Base-by-base conservation (phyloP, 1,140 invertebrate species). In the Eupristina koningsbergeri region DNA sequence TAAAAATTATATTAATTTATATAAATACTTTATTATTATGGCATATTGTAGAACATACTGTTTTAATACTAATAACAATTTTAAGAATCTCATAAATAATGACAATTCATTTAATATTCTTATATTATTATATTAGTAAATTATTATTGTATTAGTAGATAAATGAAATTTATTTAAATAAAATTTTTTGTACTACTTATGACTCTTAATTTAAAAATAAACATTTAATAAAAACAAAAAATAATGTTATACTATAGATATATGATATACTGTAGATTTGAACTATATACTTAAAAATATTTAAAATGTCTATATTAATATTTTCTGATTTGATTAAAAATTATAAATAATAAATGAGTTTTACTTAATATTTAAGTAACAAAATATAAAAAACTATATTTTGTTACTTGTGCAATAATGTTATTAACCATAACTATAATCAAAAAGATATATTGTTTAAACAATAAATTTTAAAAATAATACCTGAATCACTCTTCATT, bases 161-260 rank as follows among this genome's bases (percentile, higher is more conserved):
- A 41, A 26, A 71, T 3, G 6, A 41, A 41, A 71, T 71, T 41
- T 71, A 41, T 71, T 41, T 41, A 71, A 71, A 39, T 41, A 41
- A 67, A 36, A 0, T 41, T 69, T 69, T 71, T 0, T n/a, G n/a
- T n/a, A n/a, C n/a, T 67, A 36, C 64, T 41, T 71, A 41, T 71
- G 22, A 8, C 19, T 22, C 19, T 13, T 71, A 67, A 36, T 67
- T 36, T 64, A 36, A 36, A 39, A 36, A 67, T 67, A 67, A 31
- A 71, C 15, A 9, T 71, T 71, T 71, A 41, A 26, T n/a, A 41
- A 71, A 69, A 69, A 39, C 34, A 71, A 71, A 71, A 26, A 71
- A 9, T 8, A 39, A n/a, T n/a, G n/a, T n/a, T n/a, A n/a, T n/a
- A n/a, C n/a, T n/a, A n/a, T n/a, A n/a, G n/a, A n/a, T n/a, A n/a